These are phyloP conservation scores for Acleris literana DNA, from an alignment of 2,888 invertebrate species.

Conservation along the genomic window DNA sequence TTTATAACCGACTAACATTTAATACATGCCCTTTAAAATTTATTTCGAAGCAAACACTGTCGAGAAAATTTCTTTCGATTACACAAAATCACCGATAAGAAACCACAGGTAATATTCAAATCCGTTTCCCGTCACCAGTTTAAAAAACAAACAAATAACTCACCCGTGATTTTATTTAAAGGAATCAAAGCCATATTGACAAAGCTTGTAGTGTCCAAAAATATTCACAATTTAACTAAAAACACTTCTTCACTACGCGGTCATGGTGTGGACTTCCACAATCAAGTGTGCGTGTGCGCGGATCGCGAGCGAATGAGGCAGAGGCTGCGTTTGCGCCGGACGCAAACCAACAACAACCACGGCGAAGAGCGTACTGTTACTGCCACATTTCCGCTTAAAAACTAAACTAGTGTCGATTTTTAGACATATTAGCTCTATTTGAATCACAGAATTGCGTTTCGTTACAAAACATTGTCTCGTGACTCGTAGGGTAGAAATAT, in stretches of 20 bases:
- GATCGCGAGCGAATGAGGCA: constrained; percentile 30
- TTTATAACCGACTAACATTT: no score
- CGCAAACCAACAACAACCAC: constrained; percentile 20
- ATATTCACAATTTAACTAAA: constrained; percentile 5
- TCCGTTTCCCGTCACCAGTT: background rate
- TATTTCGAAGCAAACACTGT: no score
- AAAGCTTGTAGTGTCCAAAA: constrained; percentile 16
- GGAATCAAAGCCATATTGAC: constrained; percentile 23
- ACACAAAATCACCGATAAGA: no score
- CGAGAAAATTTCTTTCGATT: no score
- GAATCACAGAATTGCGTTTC: constrained; percentile 11
- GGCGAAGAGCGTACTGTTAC: constrained; percentile 9
- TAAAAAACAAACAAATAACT: constrained; percentile 10
- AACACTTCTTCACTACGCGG: constrained; percentile 23
- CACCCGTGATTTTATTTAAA: constrained; percentile 25
- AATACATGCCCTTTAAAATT: no score
- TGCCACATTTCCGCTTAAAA: constrained; percentile 30
- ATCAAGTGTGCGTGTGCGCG: constrained; percentile 13
- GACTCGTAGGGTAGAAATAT: background rate
- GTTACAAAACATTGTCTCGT: background rate
- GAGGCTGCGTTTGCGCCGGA: constrained; percentile 19
- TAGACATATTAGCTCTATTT: constrained; percentile 5
- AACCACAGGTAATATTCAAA: no score
- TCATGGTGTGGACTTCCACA: constrained; percentile 12
- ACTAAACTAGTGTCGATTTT: constrained; percentile 12